These are phyloP conservation scores for Progne subis DNA, from an alignment of 2,113 vertebrate genomes.

Conservation along the genomic window DNA sequence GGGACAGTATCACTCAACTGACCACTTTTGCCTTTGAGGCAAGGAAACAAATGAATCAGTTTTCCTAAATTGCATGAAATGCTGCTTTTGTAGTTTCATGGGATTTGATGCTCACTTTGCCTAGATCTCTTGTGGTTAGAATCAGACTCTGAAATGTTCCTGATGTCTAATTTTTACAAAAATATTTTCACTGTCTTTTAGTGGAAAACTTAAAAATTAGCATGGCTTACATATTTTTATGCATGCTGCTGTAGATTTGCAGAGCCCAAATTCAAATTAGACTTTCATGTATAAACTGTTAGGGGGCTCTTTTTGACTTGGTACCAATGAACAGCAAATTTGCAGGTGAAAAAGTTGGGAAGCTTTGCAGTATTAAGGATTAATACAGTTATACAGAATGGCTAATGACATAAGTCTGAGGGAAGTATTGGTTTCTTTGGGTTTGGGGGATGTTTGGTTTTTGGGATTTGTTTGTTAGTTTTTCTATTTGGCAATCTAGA, in stretches of 20 bases:
- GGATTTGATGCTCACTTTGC: not conserved
- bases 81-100: not conserved
- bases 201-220: not conserved
- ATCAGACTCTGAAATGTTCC: not conserved
- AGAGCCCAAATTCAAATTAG: not conserved
- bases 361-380: not conserved
- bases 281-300: not conserved
- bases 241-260: not conserved
- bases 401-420: not conserved
- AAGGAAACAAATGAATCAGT: not conserved
- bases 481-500: not conserved
- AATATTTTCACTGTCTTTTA: not conserved
- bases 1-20: not conserved
- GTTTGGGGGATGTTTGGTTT: not conserved
- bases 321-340: not conserved
- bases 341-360: not conserved
- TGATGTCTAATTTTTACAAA: not conserved
- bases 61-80: not conserved
- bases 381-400: not conserved
- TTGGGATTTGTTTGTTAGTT: not conserved
- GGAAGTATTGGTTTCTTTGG: not conserved
- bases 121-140: not conserved
- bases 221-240: not conserved
- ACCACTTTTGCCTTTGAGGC: not conserved
- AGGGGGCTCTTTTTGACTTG: not conserved